Percentiles rank a stretch among this genome's conserved stretches.
phyloP scores from a whole-genome alignment of 2,797 vertebrate genomes.

The Bovichtus diacanthus region DNA sequence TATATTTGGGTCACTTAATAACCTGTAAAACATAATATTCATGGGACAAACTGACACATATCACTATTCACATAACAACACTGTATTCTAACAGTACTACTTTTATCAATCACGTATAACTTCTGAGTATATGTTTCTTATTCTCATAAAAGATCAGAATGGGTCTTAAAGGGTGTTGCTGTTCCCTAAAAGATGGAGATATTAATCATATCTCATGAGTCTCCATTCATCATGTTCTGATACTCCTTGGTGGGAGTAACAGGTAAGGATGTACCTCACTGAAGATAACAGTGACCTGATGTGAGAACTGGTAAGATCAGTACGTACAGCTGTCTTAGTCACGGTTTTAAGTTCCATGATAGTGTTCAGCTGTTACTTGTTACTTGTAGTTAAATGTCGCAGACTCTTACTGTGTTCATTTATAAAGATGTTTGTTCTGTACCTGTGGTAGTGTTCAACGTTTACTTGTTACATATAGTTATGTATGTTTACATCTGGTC shows the following conservation, averaged over 20 bases:
- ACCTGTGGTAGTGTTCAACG: no score
- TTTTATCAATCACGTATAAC: no score
- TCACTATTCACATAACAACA: no score
- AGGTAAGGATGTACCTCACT: conserved; percentile 93
- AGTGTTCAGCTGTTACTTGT: rapidly evolving
- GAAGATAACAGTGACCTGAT: conserved; percentile 37
- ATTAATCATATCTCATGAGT: conserved; percentile 77
- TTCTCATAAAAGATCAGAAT: conserved; percentile 51
- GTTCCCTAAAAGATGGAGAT: conserved; percentile 70
- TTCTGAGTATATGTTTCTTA: no score
- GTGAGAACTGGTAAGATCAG: rapidly evolving
- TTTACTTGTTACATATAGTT: no score
- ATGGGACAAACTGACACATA: no score
- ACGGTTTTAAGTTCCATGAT: conserved; percentile 30
- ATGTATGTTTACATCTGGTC: no score
- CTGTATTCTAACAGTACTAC: no score
- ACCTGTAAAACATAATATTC: neutral
- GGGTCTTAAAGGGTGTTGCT: conserved; percentile 66
- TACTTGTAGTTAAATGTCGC: rapidly evolving
- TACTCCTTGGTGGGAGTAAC: conserved; percentile 83
- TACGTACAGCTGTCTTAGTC: neutral
- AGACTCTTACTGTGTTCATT: rapidly evolving
- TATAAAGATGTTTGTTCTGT: rapidly evolving
- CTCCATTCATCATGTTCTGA: conserved; percentile 83
- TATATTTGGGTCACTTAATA: neutral